These are phyloP conservation scores for Cloeon dipterum DNA, from an alignment of 2,888 invertebrate species.

Conservation along the genomic window DNA sequence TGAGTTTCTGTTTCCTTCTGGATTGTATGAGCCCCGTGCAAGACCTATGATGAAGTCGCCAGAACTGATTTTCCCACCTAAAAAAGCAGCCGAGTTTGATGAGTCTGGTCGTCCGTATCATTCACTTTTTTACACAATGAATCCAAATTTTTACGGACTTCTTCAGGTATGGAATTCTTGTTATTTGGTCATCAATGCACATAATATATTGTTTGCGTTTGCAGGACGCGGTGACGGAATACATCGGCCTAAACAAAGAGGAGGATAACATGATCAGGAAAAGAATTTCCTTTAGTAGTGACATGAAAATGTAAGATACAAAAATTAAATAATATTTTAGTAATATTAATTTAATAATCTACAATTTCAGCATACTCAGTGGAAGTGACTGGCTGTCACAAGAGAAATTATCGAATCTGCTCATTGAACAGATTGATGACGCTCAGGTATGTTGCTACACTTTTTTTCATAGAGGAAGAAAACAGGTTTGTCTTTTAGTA, in stretches of 20 bases:
- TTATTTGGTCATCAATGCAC: background rate
- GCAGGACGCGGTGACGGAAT: conserved; percentile 42
- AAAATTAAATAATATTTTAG: background rate
- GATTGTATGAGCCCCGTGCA: conserved; percentile 61
- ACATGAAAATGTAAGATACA: conserved; percentile 25
- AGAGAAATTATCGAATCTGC: conserved; percentile 32
- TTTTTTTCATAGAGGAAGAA: too few species aligned
- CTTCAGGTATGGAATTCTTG: conserved; percentile 35
- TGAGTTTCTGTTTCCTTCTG: conserved; percentile 88
- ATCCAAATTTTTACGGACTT: conserved; percentile 61
- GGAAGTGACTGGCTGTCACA: conserved; percentile 42
- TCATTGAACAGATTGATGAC: conserved; percentile 36
- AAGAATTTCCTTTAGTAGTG: conserved; percentile 33
- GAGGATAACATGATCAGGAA: conserved; percentile 46
- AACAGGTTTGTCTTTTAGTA: too few species aligned
- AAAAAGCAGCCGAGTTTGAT: conserved; percentile 79
- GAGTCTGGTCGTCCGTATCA: conserved; percentile 76
- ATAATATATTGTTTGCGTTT: conserved; percentile 8
- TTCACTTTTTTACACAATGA: conserved; percentile 75
- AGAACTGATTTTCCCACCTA: conserved; percentile 56
- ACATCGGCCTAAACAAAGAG: conserved; percentile 37
- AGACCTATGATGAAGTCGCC: conserved; percentile 81
- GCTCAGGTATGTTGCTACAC: conserved; percentile 9
- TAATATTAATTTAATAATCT: conserved; percentile 1
- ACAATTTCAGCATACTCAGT: conserved; percentile 22